A percentile compares a stretch with the other conserved stretches of the same genome.
These are phyloP conservation scores for Melanotaenia parkinsoni DNA, from an alignment of 2,797 vertebrate species.

Conservation along the genomic window DNA sequence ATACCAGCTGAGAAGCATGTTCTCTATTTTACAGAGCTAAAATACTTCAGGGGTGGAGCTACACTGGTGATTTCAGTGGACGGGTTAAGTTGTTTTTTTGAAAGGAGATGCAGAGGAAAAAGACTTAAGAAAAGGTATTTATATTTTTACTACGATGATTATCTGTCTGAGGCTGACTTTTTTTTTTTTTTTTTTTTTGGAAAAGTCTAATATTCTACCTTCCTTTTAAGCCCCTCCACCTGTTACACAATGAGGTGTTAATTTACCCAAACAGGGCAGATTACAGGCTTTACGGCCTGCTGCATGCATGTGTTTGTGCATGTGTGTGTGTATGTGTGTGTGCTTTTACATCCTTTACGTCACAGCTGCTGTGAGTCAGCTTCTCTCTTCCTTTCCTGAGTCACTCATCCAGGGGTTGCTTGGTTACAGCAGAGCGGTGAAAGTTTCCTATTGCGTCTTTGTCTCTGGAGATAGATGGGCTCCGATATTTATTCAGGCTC, in stretches of 20 bases:
- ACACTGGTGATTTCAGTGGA: conserved; percentile 79
- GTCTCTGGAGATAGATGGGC: conserved; percentile 70
- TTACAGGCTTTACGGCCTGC: conserved; percentile 78
- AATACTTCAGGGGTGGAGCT: conserved; percentile 83
- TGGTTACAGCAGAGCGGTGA: conserved; percentile 78
- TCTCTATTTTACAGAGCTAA: conserved; percentile 77
- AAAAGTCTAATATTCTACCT: conserved; percentile 81
- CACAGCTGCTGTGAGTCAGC: conserved; percentile 84
- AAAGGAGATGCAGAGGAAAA: conserved; percentile 83
- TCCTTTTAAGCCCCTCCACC: conserved; percentile 78
- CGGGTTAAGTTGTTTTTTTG: conserved; percentile 76
- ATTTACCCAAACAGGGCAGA: conserved; percentile 84
- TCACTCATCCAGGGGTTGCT: conserved; percentile 84
- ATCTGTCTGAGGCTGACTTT: conserved; percentile 20
- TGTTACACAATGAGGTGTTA: conserved; percentile 86
- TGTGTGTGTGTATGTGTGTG: conserved; percentile 40
- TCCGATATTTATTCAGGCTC: conserved; percentile 85
- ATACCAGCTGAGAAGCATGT: conserved; percentile 9
- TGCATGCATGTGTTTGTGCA: conserved; percentile 44
- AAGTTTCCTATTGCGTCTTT: conserved; percentile 86
- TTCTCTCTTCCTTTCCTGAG: conserved; percentile 79
- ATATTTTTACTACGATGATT: neutral
- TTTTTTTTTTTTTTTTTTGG: conserved; percentile 50
- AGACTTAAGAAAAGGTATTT: conserved; percentile 85
- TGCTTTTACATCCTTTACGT: conserved; percentile 74